Percentiles rank a stretch among this genome's conserved stretches.
These are phyloP conservation scores for Serinus canaria DNA, from an alignment of 2,113 vertebrate species.

Conservation along the genomic window DNA sequence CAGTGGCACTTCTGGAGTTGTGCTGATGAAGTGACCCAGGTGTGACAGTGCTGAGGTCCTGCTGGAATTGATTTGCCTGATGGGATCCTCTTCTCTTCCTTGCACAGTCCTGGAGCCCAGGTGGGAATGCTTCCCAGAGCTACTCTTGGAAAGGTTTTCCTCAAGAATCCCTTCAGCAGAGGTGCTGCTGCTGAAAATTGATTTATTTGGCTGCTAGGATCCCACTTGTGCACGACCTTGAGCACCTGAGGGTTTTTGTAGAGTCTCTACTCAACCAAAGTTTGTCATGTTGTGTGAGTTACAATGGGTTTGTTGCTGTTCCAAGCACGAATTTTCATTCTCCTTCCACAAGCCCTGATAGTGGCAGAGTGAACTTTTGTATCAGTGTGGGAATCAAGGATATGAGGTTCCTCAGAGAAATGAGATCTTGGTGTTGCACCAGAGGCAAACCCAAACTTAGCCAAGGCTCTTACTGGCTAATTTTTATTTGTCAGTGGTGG, in stretches of 20 bases:
- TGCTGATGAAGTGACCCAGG: background rate
- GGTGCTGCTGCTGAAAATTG: background rate
- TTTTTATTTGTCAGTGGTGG: background rate
- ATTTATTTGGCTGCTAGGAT: background rate
- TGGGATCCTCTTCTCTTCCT: background rate
- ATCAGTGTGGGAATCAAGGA: background rate
- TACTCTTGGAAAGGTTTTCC: background rate
- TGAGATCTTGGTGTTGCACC: background rate
- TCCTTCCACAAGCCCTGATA: background rate
- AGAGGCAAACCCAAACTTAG: background rate
- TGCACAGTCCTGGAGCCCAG: background rate
- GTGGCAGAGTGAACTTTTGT: background rate
- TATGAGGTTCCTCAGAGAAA: background rate
- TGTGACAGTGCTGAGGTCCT: background rate
- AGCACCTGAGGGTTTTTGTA: background rate
- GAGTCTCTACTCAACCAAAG: background rate
- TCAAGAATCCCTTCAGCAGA: background rate
- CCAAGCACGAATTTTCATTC: background rate
- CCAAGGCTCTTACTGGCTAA: background rate
- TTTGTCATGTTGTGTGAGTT: background rate
- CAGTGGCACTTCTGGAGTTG: background rate
- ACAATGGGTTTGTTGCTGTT: background rate
- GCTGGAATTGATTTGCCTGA: background rate
- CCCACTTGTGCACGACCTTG: accelerated
- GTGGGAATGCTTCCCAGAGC: background rate